Percentiles rank a stretch among this genome's conserved stretches.
phyloP scores from a whole-genome alignment of 2,888 invertebrate genomes.

The Atethmia centrago region DNA sequence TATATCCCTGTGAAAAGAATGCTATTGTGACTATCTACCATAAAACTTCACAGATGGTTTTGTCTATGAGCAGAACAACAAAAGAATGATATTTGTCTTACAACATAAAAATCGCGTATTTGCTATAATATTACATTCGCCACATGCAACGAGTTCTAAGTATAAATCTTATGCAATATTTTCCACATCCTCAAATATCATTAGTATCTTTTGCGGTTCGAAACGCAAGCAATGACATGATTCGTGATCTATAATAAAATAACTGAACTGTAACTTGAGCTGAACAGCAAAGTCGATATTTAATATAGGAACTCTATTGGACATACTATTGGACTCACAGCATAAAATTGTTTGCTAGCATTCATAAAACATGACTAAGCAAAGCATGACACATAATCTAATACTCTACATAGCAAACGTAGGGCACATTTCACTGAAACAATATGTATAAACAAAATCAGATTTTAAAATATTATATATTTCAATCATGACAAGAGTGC shows the following conservation, averaged over 20 bases:
- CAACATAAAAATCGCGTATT: constrained; percentile 6
- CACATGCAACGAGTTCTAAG: neutral
- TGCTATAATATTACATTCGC: neutral
- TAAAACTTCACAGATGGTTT: neutral
- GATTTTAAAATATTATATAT: neutral
- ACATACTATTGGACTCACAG: neutral
- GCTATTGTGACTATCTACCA: constrained; percentile 13
- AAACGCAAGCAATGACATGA: constrained; percentile 31
- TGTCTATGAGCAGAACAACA: neutral
- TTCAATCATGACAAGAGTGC: neutral
- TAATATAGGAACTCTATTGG: neutral
- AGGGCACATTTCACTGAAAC: neutral
- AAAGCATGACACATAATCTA: neutral
- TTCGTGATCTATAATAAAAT: constrained; percentile 21
- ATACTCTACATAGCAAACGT: neutral
- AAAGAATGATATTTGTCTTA: neutral
- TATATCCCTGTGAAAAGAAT: constrained; percentile 93
- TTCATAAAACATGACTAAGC: neutral
- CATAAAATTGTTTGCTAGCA: constrained; percentile 5
- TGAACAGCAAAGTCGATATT: constrained; percentile 3
- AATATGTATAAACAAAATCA: neutral
- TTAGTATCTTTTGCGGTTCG: constrained; percentile 6
- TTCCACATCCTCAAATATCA: constrained; percentile 1
- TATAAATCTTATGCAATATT: neutral
- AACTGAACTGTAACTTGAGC: constrained; percentile 20